phyloP scores from a whole-genome alignment of 2,113 vertebrate genomes.

The Heloderma charlesbogerti region DNA sequence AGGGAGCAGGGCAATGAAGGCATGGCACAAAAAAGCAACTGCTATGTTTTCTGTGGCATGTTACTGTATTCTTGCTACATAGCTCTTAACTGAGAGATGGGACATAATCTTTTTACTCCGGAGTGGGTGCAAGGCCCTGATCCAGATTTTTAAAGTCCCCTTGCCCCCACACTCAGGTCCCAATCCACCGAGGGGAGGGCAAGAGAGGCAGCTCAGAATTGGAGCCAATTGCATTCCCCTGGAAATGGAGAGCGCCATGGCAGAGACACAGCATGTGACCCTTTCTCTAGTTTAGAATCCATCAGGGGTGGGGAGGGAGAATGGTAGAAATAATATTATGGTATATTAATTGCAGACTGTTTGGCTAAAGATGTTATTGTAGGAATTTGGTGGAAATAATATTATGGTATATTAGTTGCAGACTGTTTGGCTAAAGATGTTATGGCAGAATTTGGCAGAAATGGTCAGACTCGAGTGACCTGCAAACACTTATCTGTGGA shows the following conservation, averaged over 20 bases:
- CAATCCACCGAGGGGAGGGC: no score
- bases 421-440: background rate
- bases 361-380: background rate
- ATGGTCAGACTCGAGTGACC: background rate
- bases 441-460: background rate
- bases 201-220: no score
- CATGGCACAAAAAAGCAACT: background rate
- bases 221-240: no score
- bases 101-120: no score
- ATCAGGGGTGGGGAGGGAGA: background rate
- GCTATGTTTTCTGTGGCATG: background rate
- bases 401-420: background rate
- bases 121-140: no score
- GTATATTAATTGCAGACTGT: background rate
- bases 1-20: no score
- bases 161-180: no score
- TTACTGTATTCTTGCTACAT: background rate
- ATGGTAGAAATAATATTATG: conserved; percentile 9
- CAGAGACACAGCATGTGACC: background rate
- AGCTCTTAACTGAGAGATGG: background rate
- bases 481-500: conserved; percentile 34
- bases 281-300: background rate
- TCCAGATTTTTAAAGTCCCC: no score
- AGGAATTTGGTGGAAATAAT: conserved; percentile 3
- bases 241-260: no score